A percentile compares a stretch with the other conserved stretches of the same genome.
phyloP scores from a whole-genome alignment of 1,140 invertebrate species.

The Drosophila orosa region DNA sequence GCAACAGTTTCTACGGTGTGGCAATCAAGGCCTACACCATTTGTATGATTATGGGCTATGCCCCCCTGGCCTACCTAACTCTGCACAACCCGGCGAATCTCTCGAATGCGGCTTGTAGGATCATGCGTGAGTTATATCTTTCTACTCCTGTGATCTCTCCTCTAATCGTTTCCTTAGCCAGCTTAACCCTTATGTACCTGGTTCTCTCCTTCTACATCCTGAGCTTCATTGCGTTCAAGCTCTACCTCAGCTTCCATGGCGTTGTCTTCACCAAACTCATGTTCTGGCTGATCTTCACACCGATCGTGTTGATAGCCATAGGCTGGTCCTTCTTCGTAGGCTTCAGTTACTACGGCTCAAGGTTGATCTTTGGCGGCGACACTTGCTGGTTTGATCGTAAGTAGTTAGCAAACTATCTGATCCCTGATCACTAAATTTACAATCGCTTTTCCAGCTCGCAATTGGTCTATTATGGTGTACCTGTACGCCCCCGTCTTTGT shows the following conservation, averaged over 20 bases:
- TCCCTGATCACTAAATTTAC: background rate
- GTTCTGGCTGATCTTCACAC: slow-evolving; percentile 78
- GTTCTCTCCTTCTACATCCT: slow-evolving; percentile 78
- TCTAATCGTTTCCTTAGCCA: slow-evolving; percentile 33
- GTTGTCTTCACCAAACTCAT: slow-evolving; percentile 75
- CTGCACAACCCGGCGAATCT: slow-evolving; percentile 69
- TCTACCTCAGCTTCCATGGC: slow-evolving; percentile 76
- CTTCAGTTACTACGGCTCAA: slow-evolving; percentile 55
- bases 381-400: slow-evolving; percentile 82
- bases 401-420: background rate
- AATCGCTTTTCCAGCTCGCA: slow-evolving; percentile 50
- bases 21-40: slow-evolving; percentile 72
- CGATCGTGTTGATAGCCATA: slow-evolving; percentile 64
- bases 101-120: slow-evolving; percentile 56
- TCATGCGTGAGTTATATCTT: slow-evolving; percentile 60
- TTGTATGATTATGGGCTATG: slow-evolving; percentile 76
- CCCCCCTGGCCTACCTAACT: slow-evolving; percentile 66
- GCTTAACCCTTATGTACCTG: slow-evolving; percentile 62
- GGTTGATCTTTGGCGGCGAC: slow-evolving; percentile 67
- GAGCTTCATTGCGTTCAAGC: slow-evolving; percentile 76
- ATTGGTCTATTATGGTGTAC: slow-evolving; percentile 76
- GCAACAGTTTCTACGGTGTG: slow-evolving; percentile 79
- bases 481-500: slow-evolving; percentile 72
- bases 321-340: slow-evolving; percentile 73
- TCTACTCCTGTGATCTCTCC: background rate